Base-by-base conservation (phyloP, 2,888 invertebrate species). In the Melanotus villosus region DNA sequence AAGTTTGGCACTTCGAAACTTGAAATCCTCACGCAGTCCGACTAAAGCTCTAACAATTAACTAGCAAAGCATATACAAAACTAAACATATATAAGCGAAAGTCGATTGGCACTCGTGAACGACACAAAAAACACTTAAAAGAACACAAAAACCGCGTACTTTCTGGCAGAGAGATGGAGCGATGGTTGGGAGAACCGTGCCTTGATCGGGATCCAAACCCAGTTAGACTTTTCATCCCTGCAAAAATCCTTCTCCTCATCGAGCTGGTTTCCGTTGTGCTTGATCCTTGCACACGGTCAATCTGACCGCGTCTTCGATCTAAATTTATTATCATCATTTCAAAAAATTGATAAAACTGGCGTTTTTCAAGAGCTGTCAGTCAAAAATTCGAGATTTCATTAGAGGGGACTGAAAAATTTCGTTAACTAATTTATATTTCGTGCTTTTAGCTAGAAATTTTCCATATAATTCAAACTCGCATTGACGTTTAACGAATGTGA, bases 161-260 rank as follows among this genome's bases (percentile, higher is more conserved):
- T 93, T 93, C 93, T 84, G 93, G 93, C 86, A 93, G 90, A 85
- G 93, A 93, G 89, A 93, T 92, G 88, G 93, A 93, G 84, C 93
- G 92, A 87, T 92, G 91, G 86, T 92, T 91, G 80, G 91, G 90
- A 79, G 91, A 91, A 83, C 90, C 89, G 82, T 89, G 89, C 82
- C 89, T 88, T 81, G 91, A 90, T 81, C 91, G 87, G 82, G 91
- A 87, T 74, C 89, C 91, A 88, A 92, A 91, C 86, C 90, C 89
- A 80, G 93, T 92, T 82, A 93, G 87, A 84, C 92, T 93, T 87
- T 92, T 92, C 88, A 93, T 91, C 80, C 93, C 92, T 82, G 93
- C 93, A 87, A 93, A 93, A 81, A 93, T 89, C 76, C 92, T 89
- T 84, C 93, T 89, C 82, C 92, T 89, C 86, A 91, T 88, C 83